Evolutionary conservation across 2,797 vertebrate species (phyloP), one percentile per base, ranked within the genome.

Genomic region (Aplochiton taeniatus): DNA sequence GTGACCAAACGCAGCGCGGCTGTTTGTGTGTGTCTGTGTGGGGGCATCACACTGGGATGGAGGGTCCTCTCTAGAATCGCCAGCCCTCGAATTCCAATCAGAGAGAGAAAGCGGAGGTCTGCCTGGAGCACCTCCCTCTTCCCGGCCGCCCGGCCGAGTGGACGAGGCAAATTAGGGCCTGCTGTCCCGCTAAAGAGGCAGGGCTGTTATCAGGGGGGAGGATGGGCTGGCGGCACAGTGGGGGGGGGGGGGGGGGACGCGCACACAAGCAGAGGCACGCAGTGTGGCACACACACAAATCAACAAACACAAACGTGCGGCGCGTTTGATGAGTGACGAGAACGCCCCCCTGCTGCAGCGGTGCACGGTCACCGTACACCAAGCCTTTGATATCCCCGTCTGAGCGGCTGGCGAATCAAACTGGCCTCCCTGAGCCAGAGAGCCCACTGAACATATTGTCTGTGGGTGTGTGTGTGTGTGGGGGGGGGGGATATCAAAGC

Each of bases 81-180:
- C 65, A 59, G 44, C 47, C 66, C 73, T 79, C 72, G 82, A 77
- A 81, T 77, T 85, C 70, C 66, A 74, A 61, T 58, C 73, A 72
- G 78, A 85, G 76, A 75, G 69, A 63, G 42, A 31, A 31, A 11
- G 62, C 57, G 11, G 0, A 59, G 74, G 72, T 83, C 74, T 84
- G 77, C 77, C 63, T 61, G 31, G 65, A 81, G 66, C 20, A 53
- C 68, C 20, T 61, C 63, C 72, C 70, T 74, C 62, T 76, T 43
- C 52, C 45, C 42, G 48, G 47, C 76, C 68, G 66, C 63, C 64
- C 74, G 18, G 62, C 74, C 72, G 63, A 86, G 65, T 63, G 68
- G 75, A 84, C 76, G 72, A 80, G 73, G 69, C 68, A 81, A 84
- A 89, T 87, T 79, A 87, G 72, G 75, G 83, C 66, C 74, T 80